Base-by-base conservation (phyloP, 2,113 vertebrate genomes). In the Pelobates fuscus region DNA sequence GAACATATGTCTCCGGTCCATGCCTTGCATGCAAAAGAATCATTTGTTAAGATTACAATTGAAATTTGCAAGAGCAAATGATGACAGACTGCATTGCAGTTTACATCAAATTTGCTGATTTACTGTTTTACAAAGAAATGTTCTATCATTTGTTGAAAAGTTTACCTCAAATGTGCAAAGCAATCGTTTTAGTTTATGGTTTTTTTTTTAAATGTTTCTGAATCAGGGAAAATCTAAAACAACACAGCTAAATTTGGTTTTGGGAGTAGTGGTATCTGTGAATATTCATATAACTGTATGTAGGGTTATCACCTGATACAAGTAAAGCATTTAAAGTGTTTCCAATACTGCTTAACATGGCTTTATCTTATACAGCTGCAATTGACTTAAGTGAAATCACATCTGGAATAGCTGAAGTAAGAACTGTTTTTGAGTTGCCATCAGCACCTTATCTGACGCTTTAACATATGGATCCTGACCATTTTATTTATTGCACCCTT, bases 11-110 rank as follows among this genome's bases (percentile, higher is more conserved):
- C 57, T 25, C 24, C 44, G 32, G 15, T 43, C 57, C 59, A 61
- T 71, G 69, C 37, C 20, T 57, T 46, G 69, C 55, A 61, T 71
- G 57, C 57, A 71, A 71, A 71, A 24, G 57, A 46, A 71, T 61
- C 69, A 61, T 71, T 71, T 61, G 69, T 61, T 46, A 71, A 61
- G 58, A 17, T 60, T 70, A 27, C 23, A 70, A 30, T 55, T 44
- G 57, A 71, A 49, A 61, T 61, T 44, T 24, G 24, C 57, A 71
- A 37, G 69, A 44, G 46, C 26, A 24, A 71, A 71, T 46, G 57
- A 70, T 60, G 69, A 27, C 55, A 70, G 32, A 55, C 69, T 46
- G 57, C 25, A 44, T 10, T 46, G 57, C 58, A 44, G 69, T 46
- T 71, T 71, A 46, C 21, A 46, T 21, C 20, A 55, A 20, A 71